These are phyloP conservation scores for Pachymerium ferrugineum DNA, from an alignment of 2,888 invertebrate genomes.

Conservation along the genomic window DNA sequence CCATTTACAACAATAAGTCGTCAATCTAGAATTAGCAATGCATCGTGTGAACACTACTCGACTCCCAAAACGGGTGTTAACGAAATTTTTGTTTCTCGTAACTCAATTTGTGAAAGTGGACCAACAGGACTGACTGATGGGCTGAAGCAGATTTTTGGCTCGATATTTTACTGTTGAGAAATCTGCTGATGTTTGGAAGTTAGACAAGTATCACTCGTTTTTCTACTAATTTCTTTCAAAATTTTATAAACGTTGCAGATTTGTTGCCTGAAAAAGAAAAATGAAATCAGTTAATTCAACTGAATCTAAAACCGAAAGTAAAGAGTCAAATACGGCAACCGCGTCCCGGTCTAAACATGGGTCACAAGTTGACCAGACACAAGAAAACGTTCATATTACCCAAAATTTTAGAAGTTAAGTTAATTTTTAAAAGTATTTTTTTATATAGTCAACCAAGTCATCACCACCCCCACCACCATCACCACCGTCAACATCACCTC, in stretches of 20 bases:
- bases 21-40: no score
- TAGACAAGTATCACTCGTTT: constrained; percentile 58
- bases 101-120: no score
- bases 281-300: no score
- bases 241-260: no score
- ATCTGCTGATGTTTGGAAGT: constrained; percentile 83
- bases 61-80: no score
- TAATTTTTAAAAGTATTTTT: background rate
- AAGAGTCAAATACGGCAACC: background rate
- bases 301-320: background rate
- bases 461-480: constrained; percentile 27
- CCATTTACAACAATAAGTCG: no score
- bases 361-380: background rate
- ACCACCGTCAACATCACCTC: no score
- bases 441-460: background rate
- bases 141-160: constrained; percentile 77
- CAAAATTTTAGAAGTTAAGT: constrained; percentile 34
- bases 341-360: background rate
- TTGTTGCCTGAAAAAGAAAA: no score
- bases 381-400: constrained; percentile 35
- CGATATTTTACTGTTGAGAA: constrained; percentile 74
- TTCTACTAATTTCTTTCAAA: no score
- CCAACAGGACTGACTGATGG: constrained; percentile 76
- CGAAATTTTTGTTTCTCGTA: no score
- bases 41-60: no score